These are phyloP conservation scores for Myanophis thanlyinensis DNA, from an alignment of 2,113 vertebrate species.

Conservation along the genomic window DNA sequence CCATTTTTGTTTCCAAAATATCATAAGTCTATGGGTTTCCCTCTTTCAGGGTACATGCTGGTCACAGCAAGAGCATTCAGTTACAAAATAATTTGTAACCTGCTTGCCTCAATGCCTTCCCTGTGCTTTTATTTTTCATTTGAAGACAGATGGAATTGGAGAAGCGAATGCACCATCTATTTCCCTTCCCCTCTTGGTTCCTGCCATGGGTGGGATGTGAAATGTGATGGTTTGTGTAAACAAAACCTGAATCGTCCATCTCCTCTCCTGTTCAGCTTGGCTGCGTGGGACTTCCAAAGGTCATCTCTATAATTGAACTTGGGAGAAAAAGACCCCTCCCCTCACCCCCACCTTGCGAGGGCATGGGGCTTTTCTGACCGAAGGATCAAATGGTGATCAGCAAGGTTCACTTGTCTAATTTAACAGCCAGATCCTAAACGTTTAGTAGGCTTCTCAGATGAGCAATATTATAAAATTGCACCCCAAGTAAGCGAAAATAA, in stretches of 20 bases:
- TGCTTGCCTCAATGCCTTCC: not conserved
- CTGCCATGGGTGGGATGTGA: conserved; percentile 41
- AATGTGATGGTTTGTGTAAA: conserved; percentile 41
- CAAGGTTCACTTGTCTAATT: not conserved
- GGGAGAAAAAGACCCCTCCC: not conserved
- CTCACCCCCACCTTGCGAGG: conserved; percentile 7
- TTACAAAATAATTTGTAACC: conserved; percentile 1
- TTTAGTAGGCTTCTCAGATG: not conserved
- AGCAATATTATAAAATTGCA: not conserved
- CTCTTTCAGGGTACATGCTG: not conserved
- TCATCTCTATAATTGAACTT: conserved; percentile 42
- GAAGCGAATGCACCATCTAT: conserved; percentile 26
- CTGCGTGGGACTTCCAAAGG: conserved; percentile 29
- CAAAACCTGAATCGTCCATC: conserved; percentile 37
- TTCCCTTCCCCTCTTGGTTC: conserved; percentile 46
- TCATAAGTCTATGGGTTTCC: not conserved
- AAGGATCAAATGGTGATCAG: not conserved
- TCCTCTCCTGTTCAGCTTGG: conserved; percentile 37
- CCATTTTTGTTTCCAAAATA: not conserved
- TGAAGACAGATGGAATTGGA: conserved; percentile 47
- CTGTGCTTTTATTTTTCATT: conserved; percentile 28
- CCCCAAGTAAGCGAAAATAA: not conserved
- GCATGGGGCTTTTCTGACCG: conserved; percentile 33
- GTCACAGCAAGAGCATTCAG: not conserved
- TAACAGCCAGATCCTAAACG: not conserved